Conservation (phyloP, 2,113 vertebrate species). For the Raja brachyura region DNA sequence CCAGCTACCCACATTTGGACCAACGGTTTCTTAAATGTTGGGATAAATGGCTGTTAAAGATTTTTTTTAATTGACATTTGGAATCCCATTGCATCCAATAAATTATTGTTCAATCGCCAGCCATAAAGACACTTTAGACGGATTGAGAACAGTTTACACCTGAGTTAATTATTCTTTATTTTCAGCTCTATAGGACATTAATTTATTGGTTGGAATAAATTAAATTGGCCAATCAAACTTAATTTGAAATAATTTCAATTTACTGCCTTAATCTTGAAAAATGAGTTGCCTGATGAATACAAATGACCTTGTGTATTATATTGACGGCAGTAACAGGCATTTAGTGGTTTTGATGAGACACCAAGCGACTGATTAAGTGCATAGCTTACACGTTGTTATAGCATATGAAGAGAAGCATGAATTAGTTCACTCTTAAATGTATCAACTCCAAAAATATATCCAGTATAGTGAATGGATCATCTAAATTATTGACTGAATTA, state of each 20-base stretch:
- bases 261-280: conserved; percentile 18
- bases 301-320: neutral
- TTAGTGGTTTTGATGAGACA: neutral
- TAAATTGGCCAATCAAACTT: conserved; percentile 12
- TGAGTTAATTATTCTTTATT: neutral
- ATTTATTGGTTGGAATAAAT: neutral
- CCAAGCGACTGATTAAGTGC: neutral
- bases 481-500: neutral
- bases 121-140: neutral
- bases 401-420: neutral
- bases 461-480: neutral
- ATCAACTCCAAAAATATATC: no score
- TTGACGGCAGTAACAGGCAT: neutral
- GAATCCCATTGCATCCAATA: neutral
- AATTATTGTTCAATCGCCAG: neutral
- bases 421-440: neutral
- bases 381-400: neutral
- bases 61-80: neutral
- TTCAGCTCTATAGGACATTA: neutral
- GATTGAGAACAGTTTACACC: neutral
- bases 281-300: neutral
- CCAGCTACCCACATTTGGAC: no score
- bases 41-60: no score
- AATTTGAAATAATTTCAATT: conserved; percentile 3
- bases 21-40: no score